Conservation (phyloP, 53 echinoderm and acorn worm genomes). For the Apostichopus leukothele region DNA sequence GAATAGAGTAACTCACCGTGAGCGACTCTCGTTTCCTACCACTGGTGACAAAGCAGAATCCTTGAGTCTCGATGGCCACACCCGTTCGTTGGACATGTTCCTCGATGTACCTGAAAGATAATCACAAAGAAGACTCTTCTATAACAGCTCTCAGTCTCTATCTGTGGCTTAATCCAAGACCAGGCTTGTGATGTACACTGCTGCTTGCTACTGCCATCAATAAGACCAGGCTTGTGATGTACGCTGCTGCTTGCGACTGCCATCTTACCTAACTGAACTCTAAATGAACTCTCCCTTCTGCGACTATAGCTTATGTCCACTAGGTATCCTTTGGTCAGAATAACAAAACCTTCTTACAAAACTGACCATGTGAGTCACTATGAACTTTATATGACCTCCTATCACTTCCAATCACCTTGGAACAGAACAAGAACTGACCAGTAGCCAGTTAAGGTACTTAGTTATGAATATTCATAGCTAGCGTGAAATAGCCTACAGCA, state of each 20-base stretch:
- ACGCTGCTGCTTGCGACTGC: not conserved
- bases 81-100: conserved; percentile 99
- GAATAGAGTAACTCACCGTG: conserved; percentile 70
- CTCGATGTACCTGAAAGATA: conserved; percentile 85
- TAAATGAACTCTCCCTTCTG: not conserved
- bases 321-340: not conserved
- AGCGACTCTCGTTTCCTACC: conserved; percentile 97
- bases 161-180: no score
- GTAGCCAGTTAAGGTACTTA: not conserved
- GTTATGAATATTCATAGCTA: not conserved
- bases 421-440: not conserved
- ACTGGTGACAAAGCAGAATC: conserved; percentile 97
- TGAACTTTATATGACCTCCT: conserved; percentile 28
- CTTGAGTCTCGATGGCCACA: conserved; percentile 98
- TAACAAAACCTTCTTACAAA: not conserved
- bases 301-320: not conserved
- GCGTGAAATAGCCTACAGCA: no score
- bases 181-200: not conserved
- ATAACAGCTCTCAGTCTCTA: no score
- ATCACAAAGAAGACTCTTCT: not conserved
- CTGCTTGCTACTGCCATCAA: not conserved
- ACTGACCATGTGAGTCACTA: conserved; percentile 23
- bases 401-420: not conserved
- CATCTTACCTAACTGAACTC: not conserved
- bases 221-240: not conserved